Percentiles rank a stretch among this genome's conserved stretches.
These are phyloP conservation scores for Helicoverpa assulta DNA, from an alignment of 2,888 invertebrate genomes.

Conservation along the genomic window DNA sequence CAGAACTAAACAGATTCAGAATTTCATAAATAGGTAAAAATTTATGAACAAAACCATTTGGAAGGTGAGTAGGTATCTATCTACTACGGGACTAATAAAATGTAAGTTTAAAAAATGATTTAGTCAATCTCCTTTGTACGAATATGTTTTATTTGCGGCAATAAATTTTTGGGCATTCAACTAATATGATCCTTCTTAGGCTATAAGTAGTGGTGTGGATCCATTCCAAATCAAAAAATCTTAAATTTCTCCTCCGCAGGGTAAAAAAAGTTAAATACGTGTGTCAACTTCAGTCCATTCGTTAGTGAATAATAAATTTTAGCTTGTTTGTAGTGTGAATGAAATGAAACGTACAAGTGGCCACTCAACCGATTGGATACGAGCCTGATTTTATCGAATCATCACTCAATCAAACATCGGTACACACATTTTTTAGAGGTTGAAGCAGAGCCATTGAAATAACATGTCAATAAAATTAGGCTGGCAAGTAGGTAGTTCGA, in stretches of 20 bases:
- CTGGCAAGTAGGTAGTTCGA: conserved; percentile 55
- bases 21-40: too few species aligned
- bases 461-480: conserved; percentile 66
- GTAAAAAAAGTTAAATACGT: conserved; percentile 43
- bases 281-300: conserved; percentile 47
- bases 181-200: too few species aligned
- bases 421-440: conserved; percentile 61
- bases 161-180: too few species aligned
- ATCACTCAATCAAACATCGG: conserved; percentile 72
- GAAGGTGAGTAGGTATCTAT: too few species aligned
- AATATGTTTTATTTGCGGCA: too few species aligned
- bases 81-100: too few species aligned
- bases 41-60: too few species aligned
- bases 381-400: conserved; percentile 70
- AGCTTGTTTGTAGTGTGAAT: conserved; percentile 70
- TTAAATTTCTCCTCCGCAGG: conserved; percentile 18
- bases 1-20: too few species aligned
- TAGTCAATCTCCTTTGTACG: too few species aligned
- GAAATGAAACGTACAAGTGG: conserved; percentile 71
- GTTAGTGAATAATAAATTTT: conserved; percentile 67
- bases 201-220: background rate
- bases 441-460: conserved; percentile 58
- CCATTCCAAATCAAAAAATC: conserved; percentile 13
- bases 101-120: too few species aligned
- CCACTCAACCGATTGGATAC: conserved; percentile 69